Percentiles rank a stretch among this genome's conserved stretches.
phyloP scores from a whole-genome alignment of 2,888 invertebrate species.

The Troilus luridus region DNA sequence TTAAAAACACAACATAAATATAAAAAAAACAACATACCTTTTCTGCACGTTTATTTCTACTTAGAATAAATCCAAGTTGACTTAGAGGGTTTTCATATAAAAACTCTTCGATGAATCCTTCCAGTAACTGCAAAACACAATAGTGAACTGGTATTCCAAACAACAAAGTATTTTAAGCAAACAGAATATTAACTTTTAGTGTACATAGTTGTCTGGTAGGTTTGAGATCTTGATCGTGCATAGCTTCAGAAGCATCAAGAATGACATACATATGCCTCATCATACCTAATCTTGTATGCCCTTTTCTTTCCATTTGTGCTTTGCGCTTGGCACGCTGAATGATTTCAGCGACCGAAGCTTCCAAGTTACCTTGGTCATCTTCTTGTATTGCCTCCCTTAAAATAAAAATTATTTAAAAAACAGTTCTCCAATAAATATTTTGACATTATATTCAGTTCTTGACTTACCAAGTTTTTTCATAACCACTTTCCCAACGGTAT shows the following conservation, averaged over 20 bases:
- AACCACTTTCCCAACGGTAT: conserved; percentile 95
- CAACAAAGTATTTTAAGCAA: conserved; percentile 14
- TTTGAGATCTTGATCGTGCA: conserved; percentile 95
- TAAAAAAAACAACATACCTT: conserved; percentile 73
- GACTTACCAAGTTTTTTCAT: conserved; percentile 92
- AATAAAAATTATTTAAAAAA: conserved; percentile 50
- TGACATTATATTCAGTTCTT: conserved; percentile 49
- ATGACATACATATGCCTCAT: conserved; percentile 96
- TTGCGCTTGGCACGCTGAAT: conserved; percentile 91
- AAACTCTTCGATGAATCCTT: conserved; percentile 95
- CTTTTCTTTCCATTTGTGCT: conserved; percentile 78
- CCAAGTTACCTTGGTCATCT: conserved; percentile 93
- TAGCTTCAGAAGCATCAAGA: conserved; percentile 93
- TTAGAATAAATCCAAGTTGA: conserved; percentile 92
- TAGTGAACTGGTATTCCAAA: conserved; percentile 57
- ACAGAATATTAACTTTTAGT: conserved; percentile 77
- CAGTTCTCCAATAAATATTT: not conserved
- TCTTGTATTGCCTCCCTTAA: conserved; percentile 95
- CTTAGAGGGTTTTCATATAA: conserved; percentile 99
- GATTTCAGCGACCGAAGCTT: conserved; percentile 91
- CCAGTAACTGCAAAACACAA: conserved; percentile 78
- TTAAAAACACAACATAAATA: not conserved
- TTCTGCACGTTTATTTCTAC: conserved; percentile 95
- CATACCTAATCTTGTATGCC: conserved; percentile 94
- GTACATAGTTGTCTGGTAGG: conserved; percentile 91